Base-by-base conservation (phyloP, 2,888 invertebrate genomes). In the Plusia festucae region DNA sequence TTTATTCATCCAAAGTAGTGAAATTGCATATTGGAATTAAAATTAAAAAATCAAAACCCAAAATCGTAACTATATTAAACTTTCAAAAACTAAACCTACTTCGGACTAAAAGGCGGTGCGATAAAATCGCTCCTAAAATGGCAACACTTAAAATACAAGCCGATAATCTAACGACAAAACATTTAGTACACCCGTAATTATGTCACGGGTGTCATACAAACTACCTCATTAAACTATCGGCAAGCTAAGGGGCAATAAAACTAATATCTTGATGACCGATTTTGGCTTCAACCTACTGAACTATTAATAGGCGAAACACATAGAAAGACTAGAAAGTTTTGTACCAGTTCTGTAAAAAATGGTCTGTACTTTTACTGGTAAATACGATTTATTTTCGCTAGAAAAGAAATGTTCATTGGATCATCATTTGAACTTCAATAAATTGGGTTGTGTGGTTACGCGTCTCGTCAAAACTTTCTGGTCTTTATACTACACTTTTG, bases 61-160 rank as follows among this genome's bases (percentile, higher is more conserved):
- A 66, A 64, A 52, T 61, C 22, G 20, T 51, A 62, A 44, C 57
- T 58, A 51, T 30, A 27, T 30, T 30, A 30, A 7, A 73, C 61
- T 72, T 76, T 66, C 65, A 53, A 60, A 55, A 13, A 51, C 66
- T 18, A 49, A 49, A 49, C 67, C 74, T 81, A 79, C 77, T 78
- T 71, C 16, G 40, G 55, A 71, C 67, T 60, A 34, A 67, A 57
- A 59, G 68, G 67, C 30, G 53, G 58, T 52, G 70, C 61, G 24
- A 68, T 46, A 54, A 18, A 63, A 73, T 62, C 69, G 46, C 66
- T 71, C 72, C 86, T 85, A 86, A 89, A 88, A 92, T 91, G 92
- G 92, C 91, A 91, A 90, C 88, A 72, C 69, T 79, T 84, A 83
- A 83, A 83, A 82, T 74, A 82, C 82, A 82, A 79, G 73, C 78